Base-by-base conservation (phyloP, 2,888 invertebrate genomes). In the Camponotus fellah region DNA sequence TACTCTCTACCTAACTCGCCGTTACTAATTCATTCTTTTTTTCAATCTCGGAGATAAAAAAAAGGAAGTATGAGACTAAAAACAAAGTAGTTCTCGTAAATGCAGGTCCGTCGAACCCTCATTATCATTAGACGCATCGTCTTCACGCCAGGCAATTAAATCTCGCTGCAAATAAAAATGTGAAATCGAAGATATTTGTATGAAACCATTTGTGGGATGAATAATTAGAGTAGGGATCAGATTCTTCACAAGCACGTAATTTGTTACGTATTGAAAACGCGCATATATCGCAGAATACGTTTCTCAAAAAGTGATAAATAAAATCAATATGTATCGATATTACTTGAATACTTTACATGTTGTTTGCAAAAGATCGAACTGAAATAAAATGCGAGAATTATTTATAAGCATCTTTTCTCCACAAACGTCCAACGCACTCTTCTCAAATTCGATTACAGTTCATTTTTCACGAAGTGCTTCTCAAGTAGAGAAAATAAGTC, bases 61-160 rank as follows among this genome's bases (percentile, higher is more conserved):
- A n/a, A 34, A 26, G 34, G 17, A 60, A 46, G 8, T 60, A 53
- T n/a, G 69, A 62, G 43, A 40, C 49, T 77, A 26, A 58, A 62
- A 76, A 60, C 56, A 58, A 82, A 77, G 43, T 53, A 46, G 79
- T 58, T 69, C 77, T 40, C 68, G 68, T 56, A 69, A 68, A 66
- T n/a, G 64, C 64, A 46, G 34, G 32, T 58, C 34, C 37, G 79
- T 26, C 12, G 71, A 72, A 43, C 79, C 46, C 72, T 60, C 72
- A 80, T 80, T 80, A 80, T 60, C 79, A 49, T 72, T 60, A 60
- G 58, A 71, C 21, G 76, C 66, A 82, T 82, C 58, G 58, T 46
- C 46, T 66, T 77, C 58, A 37, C 82, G 53, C 76, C 34, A 81
- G 68, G 66, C 58, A 68, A 82, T 82, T 82, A 84, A 81, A 71